Percentiles rank a stretch among this genome's conserved stretches.
Conservation (phyloP, 1,140 invertebrate genomes). For the Papilio aristodemus region DNA sequence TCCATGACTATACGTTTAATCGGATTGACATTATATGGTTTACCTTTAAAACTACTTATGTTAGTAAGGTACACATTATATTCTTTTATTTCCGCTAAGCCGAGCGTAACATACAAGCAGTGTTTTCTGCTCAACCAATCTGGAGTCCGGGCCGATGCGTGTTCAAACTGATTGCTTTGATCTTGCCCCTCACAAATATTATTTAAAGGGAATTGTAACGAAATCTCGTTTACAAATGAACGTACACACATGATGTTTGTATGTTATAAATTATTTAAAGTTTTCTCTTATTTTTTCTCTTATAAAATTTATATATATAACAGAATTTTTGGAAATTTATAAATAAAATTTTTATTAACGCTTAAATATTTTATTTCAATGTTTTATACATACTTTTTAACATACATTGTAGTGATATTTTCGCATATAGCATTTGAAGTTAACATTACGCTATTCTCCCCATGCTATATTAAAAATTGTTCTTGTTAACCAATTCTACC, state of each 20-base stretch:
- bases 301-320: too few species aligned
- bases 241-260: neutral
- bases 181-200: neutral
- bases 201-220: neutral
- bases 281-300: too few species aligned
- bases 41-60: neutral
- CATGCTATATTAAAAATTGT: too few species aligned
- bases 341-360: too few species aligned
- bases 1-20: neutral
- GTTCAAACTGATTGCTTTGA: slow-evolving; percentile 10
- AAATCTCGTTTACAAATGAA: neutral
- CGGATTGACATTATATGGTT: neutral
- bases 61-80: neutral
- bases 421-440: too few species aligned
- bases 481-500: too few species aligned
- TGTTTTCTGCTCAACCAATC: slow-evolving; percentile 11
- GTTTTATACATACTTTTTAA: too few species aligned
- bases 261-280: too few species aligned
- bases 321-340: too few species aligned
- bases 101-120: neutral
- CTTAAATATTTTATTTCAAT: too few species aligned
- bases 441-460: too few species aligned
- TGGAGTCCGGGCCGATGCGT: neutral
- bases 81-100: slow-evolving; percentile 11
- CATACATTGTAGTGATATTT: too few species aligned